These are phyloP conservation scores for Austrolebias charrua DNA, from an alignment of 2,797 vertebrate genomes.

Conservation along the genomic window DNA sequence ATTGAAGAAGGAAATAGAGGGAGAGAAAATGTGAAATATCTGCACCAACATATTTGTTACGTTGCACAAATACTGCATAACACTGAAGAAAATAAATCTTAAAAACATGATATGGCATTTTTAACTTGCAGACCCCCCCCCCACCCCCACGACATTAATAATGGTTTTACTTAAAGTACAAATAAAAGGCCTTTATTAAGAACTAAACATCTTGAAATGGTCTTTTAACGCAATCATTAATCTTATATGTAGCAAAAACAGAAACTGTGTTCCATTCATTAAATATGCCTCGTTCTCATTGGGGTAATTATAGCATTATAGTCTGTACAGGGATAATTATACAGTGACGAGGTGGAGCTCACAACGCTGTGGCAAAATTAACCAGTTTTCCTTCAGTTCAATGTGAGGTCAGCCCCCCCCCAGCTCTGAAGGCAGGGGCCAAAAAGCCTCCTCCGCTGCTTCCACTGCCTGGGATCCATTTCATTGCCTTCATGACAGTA, in stretches of 20 bases:
- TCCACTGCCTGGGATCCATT: slow-evolving; percentile 54
- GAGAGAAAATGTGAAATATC: no score
- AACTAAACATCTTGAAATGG: slow-evolving; percentile 12
- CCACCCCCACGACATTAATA: not conserved
- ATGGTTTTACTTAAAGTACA: no score
- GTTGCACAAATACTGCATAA: not conserved
- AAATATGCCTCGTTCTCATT: slow-evolving; percentile 51
- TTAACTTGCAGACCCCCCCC: not conserved
- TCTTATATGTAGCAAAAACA: slow-evolving; percentile 38
- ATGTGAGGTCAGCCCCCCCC: slow-evolving; percentile 66
- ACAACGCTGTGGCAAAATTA: slow-evolving; percentile 54
- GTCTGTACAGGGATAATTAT: slow-evolving; percentile 55
- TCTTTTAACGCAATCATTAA: slow-evolving; percentile 8
- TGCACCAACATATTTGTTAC: no score
- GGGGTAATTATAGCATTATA: slow-evolving; percentile 62
- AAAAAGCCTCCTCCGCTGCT: slow-evolving; percentile 47
- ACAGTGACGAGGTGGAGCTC: slow-evolving; percentile 56
- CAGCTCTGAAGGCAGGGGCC: slow-evolving; percentile 51
- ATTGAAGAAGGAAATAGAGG: no score
- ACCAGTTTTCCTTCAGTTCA: slow-evolving; percentile 69
- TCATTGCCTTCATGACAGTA: slow-evolving; percentile 58
- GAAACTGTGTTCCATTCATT: slow-evolving; percentile 55
- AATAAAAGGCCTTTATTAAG: no score
- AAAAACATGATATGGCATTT: not conserved
- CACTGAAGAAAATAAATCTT: not conserved